Conservation (phyloP, 1,140 invertebrate species). For the Listronotus oregonensis region DNA sequence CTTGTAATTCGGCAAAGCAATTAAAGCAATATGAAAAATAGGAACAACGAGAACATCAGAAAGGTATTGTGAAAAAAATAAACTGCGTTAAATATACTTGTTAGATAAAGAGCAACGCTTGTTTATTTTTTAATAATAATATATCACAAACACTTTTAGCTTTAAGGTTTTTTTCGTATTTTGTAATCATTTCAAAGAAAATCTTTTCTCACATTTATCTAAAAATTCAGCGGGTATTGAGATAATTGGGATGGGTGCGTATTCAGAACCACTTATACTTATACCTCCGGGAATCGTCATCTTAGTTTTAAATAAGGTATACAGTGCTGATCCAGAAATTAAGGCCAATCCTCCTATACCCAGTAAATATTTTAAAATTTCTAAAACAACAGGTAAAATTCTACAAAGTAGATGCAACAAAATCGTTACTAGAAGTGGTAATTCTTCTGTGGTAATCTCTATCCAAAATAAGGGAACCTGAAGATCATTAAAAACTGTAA, state of each 20-base stretch:
- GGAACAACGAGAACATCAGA: too few species aligned
- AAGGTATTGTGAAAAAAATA: too few species aligned
- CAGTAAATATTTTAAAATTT: constrained; percentile 52
- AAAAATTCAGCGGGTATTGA: constrained; percentile 32
- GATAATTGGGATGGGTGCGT: constrained; percentile 36
- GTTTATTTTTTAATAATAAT: too few species aligned
- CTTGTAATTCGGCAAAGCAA: too few species aligned
- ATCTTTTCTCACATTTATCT: constrained; percentile 32
- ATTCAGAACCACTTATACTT: constrained; percentile 33
- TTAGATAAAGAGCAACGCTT: too few species aligned
- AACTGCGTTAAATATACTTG: too few species aligned
- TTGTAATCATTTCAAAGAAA: constrained; percentile 26
- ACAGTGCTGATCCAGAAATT: constrained; percentile 52
- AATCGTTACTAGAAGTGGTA: constrained; percentile 47
- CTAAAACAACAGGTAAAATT: constrained; percentile 52
- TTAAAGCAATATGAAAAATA: too few species aligned
- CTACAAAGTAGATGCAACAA: constrained; percentile 51
- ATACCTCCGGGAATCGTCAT: constrained; percentile 21
- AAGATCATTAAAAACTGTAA: constrained; percentile 64
- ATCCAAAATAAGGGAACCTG: constrained; percentile 70
- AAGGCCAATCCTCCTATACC: constrained; percentile 53
- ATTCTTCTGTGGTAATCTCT: constrained; percentile 60
- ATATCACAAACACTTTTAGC: too few species aligned
- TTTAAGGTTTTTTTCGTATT: not conserved
- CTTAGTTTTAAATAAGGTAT: constrained; percentile 30